These are phyloP conservation scores for Pelecanoides urinatrix DNA, from an alignment of 2,113 vertebrate species.

Conservation along the genomic window DNA sequence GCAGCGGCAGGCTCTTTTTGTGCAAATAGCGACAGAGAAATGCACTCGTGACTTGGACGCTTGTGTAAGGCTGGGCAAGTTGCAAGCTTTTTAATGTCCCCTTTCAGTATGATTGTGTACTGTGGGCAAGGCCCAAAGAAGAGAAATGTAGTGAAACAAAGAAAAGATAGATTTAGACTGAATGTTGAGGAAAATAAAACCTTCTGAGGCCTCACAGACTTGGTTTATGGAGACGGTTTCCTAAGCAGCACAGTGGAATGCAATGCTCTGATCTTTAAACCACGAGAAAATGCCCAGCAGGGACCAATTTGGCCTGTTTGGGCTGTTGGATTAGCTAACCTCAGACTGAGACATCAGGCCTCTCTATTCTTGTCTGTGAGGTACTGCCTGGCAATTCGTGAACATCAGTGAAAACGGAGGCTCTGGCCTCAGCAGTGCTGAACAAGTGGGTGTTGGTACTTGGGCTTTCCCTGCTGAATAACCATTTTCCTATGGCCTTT, in stretches of 20 bases:
- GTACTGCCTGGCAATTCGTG: neutral
- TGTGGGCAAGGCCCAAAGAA: neutral
- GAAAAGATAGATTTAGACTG: neutral
- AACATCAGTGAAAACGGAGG: neutral
- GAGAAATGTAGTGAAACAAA: neutral
- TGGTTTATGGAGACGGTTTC: neutral
- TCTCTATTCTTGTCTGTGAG: neutral
- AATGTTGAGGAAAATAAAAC: neutral
- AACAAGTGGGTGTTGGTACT: neutral
- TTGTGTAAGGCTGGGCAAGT: neutral
- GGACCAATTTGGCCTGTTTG: neutral
- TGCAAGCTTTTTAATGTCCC: neutral
- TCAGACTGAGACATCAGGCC: neutral
- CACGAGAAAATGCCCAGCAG: neutral
- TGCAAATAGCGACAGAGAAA: neutral
- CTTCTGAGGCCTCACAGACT: neutral
- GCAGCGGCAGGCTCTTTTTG: neutral
- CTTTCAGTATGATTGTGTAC: neutral
- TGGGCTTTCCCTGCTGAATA: neutral
- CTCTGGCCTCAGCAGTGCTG: neutral
- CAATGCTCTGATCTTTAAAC: slow-evolving; percentile 23
- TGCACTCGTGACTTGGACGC: rapidly evolving
- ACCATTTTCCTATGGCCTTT: neutral
- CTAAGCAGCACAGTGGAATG: slow-evolving; percentile 7
- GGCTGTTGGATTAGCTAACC: neutral